A percentile compares a stretch with the other conserved stretches of the same genome.
These are phyloP conservation scores for Drosophila koepferae DNA, from an alignment of 2,888 invertebrate genomes.

Conservation along the genomic window DNA sequence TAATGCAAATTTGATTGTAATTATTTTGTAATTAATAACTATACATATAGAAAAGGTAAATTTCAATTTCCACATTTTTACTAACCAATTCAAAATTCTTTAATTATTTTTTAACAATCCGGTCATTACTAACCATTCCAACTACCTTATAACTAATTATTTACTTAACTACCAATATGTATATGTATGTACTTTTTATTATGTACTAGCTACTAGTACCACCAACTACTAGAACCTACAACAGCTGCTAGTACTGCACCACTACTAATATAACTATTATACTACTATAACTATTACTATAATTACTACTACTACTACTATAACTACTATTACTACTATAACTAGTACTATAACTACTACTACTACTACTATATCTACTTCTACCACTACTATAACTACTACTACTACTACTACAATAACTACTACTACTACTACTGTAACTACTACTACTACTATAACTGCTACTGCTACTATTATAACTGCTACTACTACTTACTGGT, in stretches of 20 bases:
- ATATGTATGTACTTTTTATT: constrained; percentile 52
- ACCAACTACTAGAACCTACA: constrained; percentile 21
- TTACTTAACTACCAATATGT: constrained; percentile 39
- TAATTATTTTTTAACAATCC: constrained; percentile 39
- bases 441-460: no score
- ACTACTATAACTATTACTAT: constrained; percentile 27
- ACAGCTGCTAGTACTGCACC: constrained; percentile 39
- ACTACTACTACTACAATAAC: constrained; percentile 7
- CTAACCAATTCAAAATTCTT: constrained; percentile 38
- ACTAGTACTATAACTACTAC: background rate
- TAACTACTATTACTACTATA: background rate
- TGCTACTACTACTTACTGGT: no score
- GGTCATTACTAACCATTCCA: constrained; percentile 48
- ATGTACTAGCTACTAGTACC: constrained; percentile 50
- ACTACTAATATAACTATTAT: constrained; percentile 30
- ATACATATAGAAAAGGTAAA: constrained; percentile 37
- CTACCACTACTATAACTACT: background rate
- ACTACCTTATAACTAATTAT: constrained; percentile 23
- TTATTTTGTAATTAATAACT: constrained; percentile 39
- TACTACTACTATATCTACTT: background rate
- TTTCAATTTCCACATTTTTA: constrained; percentile 30
- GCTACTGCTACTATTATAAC: no score
- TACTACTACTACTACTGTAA: constrained; percentile 5
- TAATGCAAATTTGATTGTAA: constrained; percentile 50
- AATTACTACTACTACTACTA: background rate